These are phyloP conservation scores for Gephyroberyx darwinii DNA, from an alignment of 2,797 vertebrate genomes.

Conservation along the genomic window DNA sequence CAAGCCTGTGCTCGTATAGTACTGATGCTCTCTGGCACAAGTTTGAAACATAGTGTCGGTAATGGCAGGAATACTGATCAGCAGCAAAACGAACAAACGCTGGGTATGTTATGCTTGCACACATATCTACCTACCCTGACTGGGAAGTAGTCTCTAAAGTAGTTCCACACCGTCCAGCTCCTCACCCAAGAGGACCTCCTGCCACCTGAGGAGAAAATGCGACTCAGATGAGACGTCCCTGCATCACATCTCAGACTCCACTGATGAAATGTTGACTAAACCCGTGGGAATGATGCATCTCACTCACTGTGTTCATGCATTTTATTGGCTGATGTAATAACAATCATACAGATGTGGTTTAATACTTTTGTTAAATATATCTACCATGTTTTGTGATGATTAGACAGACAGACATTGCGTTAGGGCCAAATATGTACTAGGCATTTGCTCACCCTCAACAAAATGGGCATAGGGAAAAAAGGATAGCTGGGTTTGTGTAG, in stretches of 20 bases:
- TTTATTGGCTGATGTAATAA: too few species aligned
- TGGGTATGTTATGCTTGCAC: not conserved
- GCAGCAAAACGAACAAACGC: not conserved
- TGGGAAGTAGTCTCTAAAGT: constrained; percentile 97
- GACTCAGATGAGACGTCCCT: not conserved
- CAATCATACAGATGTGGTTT: too few species aligned
- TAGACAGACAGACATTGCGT: too few species aligned
- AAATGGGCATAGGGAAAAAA: too few species aligned
- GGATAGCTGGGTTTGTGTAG: too few species aligned
- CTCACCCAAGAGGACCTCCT: constrained; percentile 95
- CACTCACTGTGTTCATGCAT: too few species aligned
- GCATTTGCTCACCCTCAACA: too few species aligned
- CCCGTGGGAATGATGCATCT: too few species aligned
- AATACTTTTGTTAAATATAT: too few species aligned
- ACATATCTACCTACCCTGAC: constrained; percentile 85
- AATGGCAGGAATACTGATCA: not conserved
- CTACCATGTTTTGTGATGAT: too few species aligned
- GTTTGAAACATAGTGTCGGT: not conserved
- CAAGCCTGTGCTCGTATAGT: constrained; percentile 5
- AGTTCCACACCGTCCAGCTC: constrained; percentile 94
- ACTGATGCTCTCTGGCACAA: not conserved
- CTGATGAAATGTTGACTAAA: too few species aligned
- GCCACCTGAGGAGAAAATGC: constrained; percentile 82
- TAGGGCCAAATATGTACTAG: too few species aligned
- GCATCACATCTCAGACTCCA: not conserved